phyloP scores from a whole-genome alignment of 2,797 vertebrate genomes.

The Sylvilagus floridanus region DNA sequence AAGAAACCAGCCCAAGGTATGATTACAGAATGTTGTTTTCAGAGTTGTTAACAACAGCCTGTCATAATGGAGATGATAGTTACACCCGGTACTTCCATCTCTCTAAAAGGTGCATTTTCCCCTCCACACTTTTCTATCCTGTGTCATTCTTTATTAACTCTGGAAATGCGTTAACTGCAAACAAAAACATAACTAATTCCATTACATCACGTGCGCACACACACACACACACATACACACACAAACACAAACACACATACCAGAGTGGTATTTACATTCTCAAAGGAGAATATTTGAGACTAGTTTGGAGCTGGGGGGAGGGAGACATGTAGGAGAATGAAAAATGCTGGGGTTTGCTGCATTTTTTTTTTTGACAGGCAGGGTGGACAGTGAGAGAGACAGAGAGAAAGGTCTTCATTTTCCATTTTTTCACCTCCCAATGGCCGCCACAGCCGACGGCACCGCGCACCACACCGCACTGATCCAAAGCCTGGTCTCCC shows the following conservation, averaged over 20 bases:
- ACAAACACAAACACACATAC: neutral
- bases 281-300: neutral
- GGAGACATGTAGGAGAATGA: neutral
- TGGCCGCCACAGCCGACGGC: too few species aligned
- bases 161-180: neutral
- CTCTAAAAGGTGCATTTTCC: neutral
- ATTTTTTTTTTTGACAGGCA: neutral
- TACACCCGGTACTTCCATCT: neutral
- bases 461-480: too few species aligned
- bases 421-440: too few species aligned
- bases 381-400: too few species aligned
- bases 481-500: too few species aligned
- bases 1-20: neutral
- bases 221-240: neutral
- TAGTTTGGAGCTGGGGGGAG: neutral
- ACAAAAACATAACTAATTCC: conserved; percentile 7
- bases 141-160: conserved; percentile 33
- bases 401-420: too few species aligned
- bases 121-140: neutral
- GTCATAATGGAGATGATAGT: neutral
- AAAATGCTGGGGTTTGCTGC: neutral
- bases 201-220: neutral
- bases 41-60: neutral
- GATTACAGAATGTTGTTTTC: conserved; percentile 3
- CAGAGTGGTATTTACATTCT: neutral